Base-by-base conservation (phyloP, 2,113 vertebrate species). In the Lota lota region DNA sequence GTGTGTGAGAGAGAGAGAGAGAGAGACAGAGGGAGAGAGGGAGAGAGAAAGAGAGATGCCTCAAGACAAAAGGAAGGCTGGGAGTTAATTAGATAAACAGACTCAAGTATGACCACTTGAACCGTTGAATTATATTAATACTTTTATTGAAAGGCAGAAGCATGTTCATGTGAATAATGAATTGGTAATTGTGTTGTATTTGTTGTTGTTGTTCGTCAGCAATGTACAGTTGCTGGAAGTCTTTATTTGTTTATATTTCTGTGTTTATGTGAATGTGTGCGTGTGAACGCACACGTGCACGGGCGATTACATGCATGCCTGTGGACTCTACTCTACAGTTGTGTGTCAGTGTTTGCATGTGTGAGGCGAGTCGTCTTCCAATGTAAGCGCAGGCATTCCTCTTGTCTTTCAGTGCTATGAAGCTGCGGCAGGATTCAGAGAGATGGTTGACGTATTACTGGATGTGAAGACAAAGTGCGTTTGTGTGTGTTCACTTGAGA, bases 41-140 rank as follows among this genome's bases (percentile, higher is more conserved):
- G 22, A n/a, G 17, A 24, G 54, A 36, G 66, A 20, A 22, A 20
- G 62, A 11, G 62, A 19, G 63, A 22, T 65, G 70, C 73, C 79
- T 80, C 76, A 80, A 85, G 75, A 88, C 85, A 88, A 87, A 87
- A 85, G 78, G 36, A 36, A 33, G 47, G n/a, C 28, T 40, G 33
- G 66, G 66, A 22, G 10, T 4, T 66, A 69, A 75, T 74, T 69
- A 67, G 40, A 51, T 67, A 47, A 47, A 47, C 40, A 47, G 40
- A 47, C 40, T 47, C 40, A 10, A 47, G 40, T 47, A 47, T 47
- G 40, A 47, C 1, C 40, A 47, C 10, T 12, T 10, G 40, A 47
- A 47, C 40, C 40, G 2, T 47, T 47, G 7, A 47, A 47, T 14
- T 2, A 47, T 47, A 47, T 47, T 47, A 47, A 47, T 47, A 47